A percentile compares a stretch with the other conserved stretches of the same genome.
Evolutionary conservation across 2,113 vertebrate species (phyloP).

Genomic region (Atlantisia rogersi): DNA sequence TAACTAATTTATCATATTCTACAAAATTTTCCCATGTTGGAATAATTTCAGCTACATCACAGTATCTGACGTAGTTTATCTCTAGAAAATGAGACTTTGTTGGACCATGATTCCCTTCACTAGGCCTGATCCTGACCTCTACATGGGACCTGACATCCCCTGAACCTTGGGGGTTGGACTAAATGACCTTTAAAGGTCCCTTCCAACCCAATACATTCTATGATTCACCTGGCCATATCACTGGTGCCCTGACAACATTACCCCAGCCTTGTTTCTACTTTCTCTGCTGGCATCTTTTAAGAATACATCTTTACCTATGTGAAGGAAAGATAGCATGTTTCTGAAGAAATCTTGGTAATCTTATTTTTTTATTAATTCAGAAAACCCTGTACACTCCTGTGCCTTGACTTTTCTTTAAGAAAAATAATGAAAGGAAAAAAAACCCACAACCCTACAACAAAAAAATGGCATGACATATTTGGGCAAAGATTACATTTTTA

Average conservation of each 20-base stretch:
- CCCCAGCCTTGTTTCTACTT: not conserved
- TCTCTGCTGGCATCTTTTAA: not conserved
- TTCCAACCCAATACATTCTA: too few species aligned
- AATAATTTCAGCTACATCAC: not conserved
- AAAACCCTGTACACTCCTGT: not conserved
- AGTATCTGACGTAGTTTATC: not conserved
- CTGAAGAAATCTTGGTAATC: not conserved
- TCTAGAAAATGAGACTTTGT: not conserved
- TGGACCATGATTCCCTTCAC: not conserved
- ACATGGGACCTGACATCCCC: not conserved
- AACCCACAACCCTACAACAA: too few species aligned
- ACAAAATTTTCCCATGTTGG: not conserved
- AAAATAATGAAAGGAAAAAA: not conserved
- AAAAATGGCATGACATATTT: not conserved
- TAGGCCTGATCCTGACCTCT: not conserved
- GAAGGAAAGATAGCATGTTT: not conserved
- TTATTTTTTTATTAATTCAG: not conserved
- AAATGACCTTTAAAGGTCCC: too few species aligned
- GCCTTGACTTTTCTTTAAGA: not conserved
- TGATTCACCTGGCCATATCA: not conserved
- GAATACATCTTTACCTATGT: fast-evolving
- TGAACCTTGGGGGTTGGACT: too few species aligned
- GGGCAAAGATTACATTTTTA: not conserved
- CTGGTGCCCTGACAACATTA: fast-evolving
- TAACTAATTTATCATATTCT: not conserved